Evolutionary conservation across 2,888 invertebrate genomes (phyloP).

Genomic region (Coleophora flavipennella): DNA sequence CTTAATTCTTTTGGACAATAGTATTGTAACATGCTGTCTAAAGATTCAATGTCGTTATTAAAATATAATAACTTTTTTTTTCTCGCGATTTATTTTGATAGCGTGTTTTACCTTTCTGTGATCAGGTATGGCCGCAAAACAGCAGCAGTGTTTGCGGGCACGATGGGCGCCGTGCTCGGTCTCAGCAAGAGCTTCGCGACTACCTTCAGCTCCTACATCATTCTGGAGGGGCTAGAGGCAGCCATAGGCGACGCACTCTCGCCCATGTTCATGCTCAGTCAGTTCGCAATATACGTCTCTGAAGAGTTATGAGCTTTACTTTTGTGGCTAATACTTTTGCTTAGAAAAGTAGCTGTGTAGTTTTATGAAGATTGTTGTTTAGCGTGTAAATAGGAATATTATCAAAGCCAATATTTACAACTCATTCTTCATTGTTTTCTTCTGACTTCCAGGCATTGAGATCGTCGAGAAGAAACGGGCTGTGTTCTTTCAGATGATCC

Average conservation of each 20-base stretch:
- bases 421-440: not conserved
- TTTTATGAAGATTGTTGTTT: no score
- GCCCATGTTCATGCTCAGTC: constrained; percentile 63
- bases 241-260: constrained; percentile 59
- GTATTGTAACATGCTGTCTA: no score
- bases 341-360: no score
- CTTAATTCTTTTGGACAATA: no score
- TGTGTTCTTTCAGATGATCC: constrained; percentile 56
- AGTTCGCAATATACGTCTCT: constrained; percentile 18
- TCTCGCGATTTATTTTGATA: no score
- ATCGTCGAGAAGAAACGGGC: constrained; percentile 55
- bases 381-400: no score
- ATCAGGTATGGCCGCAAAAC: constrained; percentile 54
- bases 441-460: constrained; percentile 47
- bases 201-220: constrained; percentile 48
- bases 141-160: constrained; percentile 57
- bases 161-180: constrained; percentile 52
- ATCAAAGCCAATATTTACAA: no score
- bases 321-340: no score
- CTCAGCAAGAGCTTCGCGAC: constrained; percentile 48
- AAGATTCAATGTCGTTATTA: no score
- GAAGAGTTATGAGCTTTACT: no score
- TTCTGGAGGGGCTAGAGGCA: constrained; percentile 49
- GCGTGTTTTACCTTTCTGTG: not conserved
- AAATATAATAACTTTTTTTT: no score